Conservation (phyloP, 35 echinoderm and acorn worm genomes). For the Lytechinus variegatus region DNA sequence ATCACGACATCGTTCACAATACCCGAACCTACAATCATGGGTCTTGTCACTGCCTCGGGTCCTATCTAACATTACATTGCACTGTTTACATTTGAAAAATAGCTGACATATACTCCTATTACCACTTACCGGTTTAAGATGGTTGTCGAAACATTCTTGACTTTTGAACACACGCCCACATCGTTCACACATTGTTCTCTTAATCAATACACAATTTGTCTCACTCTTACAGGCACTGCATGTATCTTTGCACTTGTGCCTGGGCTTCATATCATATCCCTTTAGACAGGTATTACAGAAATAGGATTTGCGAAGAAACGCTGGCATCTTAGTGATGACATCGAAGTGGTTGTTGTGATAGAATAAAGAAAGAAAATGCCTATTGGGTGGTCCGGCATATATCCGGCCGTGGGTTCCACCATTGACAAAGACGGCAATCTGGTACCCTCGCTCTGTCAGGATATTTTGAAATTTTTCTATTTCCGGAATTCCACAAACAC, state of each 20-base stretch:
- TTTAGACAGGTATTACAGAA: slow-evolving; percentile 53
- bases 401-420: slow-evolving; percentile 24
- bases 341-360: not conserved
- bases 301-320: not conserved
- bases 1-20: slow-evolving; percentile 37
- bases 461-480: slow-evolving; percentile 56
- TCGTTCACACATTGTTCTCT: not conserved
- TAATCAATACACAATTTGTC: not conserved
- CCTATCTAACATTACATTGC: slow-evolving; percentile 9
- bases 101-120: not conserved
- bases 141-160: slow-evolving; percentile 47
- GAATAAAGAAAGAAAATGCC: not conserved
- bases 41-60: not conserved
- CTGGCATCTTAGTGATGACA: not conserved
- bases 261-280: slow-evolving; percentile 48
- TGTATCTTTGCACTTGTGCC: slow-evolving; percentile 24
- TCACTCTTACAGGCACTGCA: not conserved
- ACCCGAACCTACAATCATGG: slow-evolving; percentile 41
- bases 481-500: slow-evolving; percentile 44
- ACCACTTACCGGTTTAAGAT: not conserved
- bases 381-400: slow-evolving; percentile 45
- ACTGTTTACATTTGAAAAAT: slow-evolving; percentile 46
- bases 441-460: slow-evolving; percentile 25
- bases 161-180: slow-evolving; percentile 50
- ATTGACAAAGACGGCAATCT: slow-evolving; percentile 56